Percentiles rank a stretch among this genome's conserved stretches.
These are phyloP conservation scores for Macropodus opercularis DNA, from an alignment of 2,797 vertebrate species.

Conservation along the genomic window DNA sequence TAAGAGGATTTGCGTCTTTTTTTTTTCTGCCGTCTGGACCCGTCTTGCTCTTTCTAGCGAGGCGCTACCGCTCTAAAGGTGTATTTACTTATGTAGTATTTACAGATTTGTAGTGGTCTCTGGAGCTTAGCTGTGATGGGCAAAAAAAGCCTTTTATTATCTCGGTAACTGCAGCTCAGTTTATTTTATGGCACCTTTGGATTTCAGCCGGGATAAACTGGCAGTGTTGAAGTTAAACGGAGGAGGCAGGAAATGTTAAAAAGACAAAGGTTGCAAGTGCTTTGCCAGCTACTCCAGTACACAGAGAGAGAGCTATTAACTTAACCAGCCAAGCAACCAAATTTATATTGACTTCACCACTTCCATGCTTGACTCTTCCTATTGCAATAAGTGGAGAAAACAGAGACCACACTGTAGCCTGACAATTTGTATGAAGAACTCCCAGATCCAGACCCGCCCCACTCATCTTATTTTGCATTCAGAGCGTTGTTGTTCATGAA, in stretches of 20 bases:
- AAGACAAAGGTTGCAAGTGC: constrained; percentile 36
- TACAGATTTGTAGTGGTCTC: constrained; percentile 32
- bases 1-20: constrained; percentile 11
- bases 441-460: constrained; percentile 31
- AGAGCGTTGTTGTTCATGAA: constrained; percentile 60
- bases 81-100: constrained; percentile 39
- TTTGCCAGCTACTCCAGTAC: constrained; percentile 27
- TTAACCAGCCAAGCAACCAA: constrained; percentile 38
- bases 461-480: constrained; percentile 61
- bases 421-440: constrained; percentile 36
- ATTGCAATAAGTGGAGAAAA: constrained; percentile 61
- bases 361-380: constrained; percentile 49
- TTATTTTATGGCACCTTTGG: constrained; percentile 50
- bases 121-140: constrained; percentile 12
- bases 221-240: constrained; percentile 33
- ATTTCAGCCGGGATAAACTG: constrained; percentile 40
- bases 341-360: constrained; percentile 33
- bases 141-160: constrained; percentile 42
- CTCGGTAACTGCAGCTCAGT: constrained; percentile 40
- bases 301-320: constrained; percentile 25
- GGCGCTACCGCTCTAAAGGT: constrained; percentile 11
- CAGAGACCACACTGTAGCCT: constrained; percentile 34
- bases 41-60: constrained; percentile 16
- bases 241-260: constrained; percentile 37
- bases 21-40: constrained; percentile 12